phyloP scores from a whole-genome alignment of 1,140 invertebrate genomes.

The Drusus annulatus region DNA sequence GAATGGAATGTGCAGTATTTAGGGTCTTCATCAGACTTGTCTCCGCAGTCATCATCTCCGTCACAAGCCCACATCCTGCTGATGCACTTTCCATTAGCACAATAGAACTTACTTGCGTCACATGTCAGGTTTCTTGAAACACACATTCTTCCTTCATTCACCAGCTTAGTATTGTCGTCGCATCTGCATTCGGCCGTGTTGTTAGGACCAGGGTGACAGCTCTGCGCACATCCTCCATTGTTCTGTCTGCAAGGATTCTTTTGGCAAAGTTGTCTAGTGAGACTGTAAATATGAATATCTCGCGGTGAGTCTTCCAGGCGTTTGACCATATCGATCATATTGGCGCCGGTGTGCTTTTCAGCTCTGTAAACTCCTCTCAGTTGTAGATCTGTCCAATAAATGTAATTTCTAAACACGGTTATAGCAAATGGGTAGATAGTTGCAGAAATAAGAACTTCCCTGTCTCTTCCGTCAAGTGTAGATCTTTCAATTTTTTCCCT shows the following conservation, averaged over 20 bases:
- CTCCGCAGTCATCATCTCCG: constrained; percentile 95
- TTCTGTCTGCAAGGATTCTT: constrained; percentile 90
- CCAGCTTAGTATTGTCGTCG: constrained; percentile 87
- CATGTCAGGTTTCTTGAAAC: constrained; percentile 91
- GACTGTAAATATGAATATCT: constrained; percentile 92
- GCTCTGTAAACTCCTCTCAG: constrained; percentile 94
- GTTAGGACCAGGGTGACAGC: constrained; percentile 91
- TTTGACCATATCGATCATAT: constrained; percentile 95
- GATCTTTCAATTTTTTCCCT: constrained; percentile 97
- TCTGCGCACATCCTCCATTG: constrained; percentile 97
- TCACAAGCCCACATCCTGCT: constrained; percentile 97
- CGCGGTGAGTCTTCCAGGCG: constrained; percentile 91
- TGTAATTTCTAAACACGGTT: constrained; percentile 91
- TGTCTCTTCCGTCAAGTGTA: constrained; percentile 86
- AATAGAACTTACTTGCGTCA: constrained; percentile 92
- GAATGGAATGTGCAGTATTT: constrained; percentile 96
- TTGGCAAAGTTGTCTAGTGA: constrained; percentile 84
- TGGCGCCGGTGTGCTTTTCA: constrained; percentile 96
- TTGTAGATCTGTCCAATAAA: constrained; percentile 98
- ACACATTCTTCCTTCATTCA: constrained; percentile 94
- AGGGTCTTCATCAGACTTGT: constrained; percentile 93
- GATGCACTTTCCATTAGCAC: constrained; percentile 95
- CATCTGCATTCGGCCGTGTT: constrained; percentile 90
- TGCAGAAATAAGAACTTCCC: constrained; percentile 86
- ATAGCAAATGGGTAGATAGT: constrained; percentile 98